phyloP scores from a whole-genome alignment of 1,140 invertebrate genomes.

The Eumaeus atala region DNA sequence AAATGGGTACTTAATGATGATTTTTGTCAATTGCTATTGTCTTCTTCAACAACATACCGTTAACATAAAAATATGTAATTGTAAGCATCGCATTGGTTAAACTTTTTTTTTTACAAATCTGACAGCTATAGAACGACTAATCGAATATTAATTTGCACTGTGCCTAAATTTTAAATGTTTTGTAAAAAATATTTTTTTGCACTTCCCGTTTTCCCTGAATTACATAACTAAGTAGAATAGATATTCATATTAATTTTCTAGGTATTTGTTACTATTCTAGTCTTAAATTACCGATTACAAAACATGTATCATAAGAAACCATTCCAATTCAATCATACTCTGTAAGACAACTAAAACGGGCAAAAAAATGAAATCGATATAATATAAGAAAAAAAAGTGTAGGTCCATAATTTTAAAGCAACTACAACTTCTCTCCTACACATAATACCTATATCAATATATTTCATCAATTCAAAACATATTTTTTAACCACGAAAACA shows the following conservation, averaged over 20 bases:
- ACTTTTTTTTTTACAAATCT: neutral
- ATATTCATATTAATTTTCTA: too few relatives aligned
- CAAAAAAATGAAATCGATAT: too few relatives aligned
- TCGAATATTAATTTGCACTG: neutral
- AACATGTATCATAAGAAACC: slow-evolving; percentile 11
- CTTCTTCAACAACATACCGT: neutral
- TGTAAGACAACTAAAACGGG: too few relatives aligned
- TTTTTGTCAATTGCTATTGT: neutral
- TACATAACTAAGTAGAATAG: too few relatives aligned
- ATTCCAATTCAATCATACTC: too few relatives aligned
- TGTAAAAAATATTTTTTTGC: neutral
- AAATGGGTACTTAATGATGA: neutral
- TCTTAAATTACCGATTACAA: slow-evolving; percentile 53
- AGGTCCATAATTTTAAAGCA: too few relatives aligned
- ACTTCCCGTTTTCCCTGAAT: too few relatives aligned
- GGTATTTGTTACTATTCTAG: slow-evolving; percentile 52
- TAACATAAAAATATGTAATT: slow-evolving; percentile 1
- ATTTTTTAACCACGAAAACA: too few relatives aligned
- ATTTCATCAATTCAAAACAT: too few relatives aligned
- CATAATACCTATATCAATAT: too few relatives aligned
- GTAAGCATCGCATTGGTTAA: slow-evolving; percentile 8
- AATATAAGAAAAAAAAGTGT: too few relatives aligned
- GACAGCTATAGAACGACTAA: slow-evolving; percentile 3
- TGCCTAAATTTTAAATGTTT: neutral
- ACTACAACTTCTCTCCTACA: too few relatives aligned